Base-by-base conservation (phyloP, 2,113 vertebrate genomes). In the Triplophysa dalaica region DNA sequence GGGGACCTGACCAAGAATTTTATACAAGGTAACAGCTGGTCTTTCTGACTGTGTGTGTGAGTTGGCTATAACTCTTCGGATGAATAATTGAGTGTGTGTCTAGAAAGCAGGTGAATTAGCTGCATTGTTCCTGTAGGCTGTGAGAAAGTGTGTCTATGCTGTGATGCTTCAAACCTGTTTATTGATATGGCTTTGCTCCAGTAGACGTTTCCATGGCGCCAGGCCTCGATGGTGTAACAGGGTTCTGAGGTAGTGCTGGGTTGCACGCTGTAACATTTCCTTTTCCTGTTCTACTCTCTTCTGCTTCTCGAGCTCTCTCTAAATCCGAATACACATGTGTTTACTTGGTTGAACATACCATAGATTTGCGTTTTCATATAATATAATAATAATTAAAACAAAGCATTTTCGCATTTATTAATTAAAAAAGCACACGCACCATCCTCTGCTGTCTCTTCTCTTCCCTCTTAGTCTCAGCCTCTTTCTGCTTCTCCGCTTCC, bases 271-370 rank as follows among this genome's bases (percentile, higher is more conserved):
- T 64, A 90, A 87, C 16, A 95, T 88, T 85, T 95, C 90, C 81
- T 89, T 90, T 17, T 92, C 92, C 80, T 87, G 91, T 82, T 93
- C 91, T 67, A 90, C 78, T 84, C 90, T 92, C 84, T 14, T 91
- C 88, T 94, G 93, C 80, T 93, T 96, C 83, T 97, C 94, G 83
- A 94, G 75, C 84, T 98, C 93, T 89, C 91, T 95, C 97, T 99
- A 76, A 26, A 85, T 21, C 70, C 16, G 85, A 64, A 80, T 75
- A 77, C n/a, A 41, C 38, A 66, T 16, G 58, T 54, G 62, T 43
- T 22, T 21, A 9, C 8, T n/a, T 58, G 8, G n/a, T 21, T n/a
- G 43, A 2, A 12, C 10, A 12, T 3, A 17, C 50, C 50, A 52
- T 52, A 52, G 16, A 14, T 14, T 52, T 16, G 12, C 11, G 43